A percentile compares a stretch with the other conserved stretches of the same genome.
phyloP scores from a whole-genome alignment of 2,113 vertebrate genomes.

The Anarhynchus alexandrinus region DNA sequence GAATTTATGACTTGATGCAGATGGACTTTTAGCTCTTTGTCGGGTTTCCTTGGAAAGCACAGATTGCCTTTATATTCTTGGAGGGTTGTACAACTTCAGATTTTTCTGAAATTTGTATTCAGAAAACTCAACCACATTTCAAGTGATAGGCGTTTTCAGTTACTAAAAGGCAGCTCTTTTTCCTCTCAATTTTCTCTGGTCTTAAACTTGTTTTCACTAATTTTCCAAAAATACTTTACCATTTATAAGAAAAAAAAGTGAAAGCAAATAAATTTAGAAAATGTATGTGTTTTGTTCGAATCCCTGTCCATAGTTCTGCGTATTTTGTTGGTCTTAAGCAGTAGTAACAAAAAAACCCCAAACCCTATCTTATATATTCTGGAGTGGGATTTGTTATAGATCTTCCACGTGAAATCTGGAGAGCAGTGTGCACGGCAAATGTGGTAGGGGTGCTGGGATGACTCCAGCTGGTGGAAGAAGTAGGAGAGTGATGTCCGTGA shows the following conservation, averaged over 20 bases:
- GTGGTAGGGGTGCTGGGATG: background rate
- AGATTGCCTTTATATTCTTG: background rate
- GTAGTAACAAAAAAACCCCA: background rate
- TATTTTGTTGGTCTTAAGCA: background rate
- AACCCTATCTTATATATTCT: background rate
- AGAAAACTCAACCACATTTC: background rate
- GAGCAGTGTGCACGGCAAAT: rapidly evolving
- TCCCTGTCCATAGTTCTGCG: background rate
- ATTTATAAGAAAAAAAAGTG: background rate
- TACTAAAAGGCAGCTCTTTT: background rate
- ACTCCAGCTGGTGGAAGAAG: background rate
- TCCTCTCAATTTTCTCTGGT: rapidly evolving
- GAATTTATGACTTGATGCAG: too few species aligned
- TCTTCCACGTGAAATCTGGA: background rate
- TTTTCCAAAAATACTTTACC: background rate
- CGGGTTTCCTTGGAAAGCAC: background rate
- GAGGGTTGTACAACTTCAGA: background rate
- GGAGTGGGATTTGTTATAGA: background rate
- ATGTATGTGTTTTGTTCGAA: background rate
- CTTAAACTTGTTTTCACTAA: background rate
- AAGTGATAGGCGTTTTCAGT: background rate
- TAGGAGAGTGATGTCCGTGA: rapidly evolving
- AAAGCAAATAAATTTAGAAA: background rate
- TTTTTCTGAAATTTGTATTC: background rate
- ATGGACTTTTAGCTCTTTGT: background rate